Conservation (phyloP, 2,888 invertebrate species). For the Melieria omissa region DNA sequence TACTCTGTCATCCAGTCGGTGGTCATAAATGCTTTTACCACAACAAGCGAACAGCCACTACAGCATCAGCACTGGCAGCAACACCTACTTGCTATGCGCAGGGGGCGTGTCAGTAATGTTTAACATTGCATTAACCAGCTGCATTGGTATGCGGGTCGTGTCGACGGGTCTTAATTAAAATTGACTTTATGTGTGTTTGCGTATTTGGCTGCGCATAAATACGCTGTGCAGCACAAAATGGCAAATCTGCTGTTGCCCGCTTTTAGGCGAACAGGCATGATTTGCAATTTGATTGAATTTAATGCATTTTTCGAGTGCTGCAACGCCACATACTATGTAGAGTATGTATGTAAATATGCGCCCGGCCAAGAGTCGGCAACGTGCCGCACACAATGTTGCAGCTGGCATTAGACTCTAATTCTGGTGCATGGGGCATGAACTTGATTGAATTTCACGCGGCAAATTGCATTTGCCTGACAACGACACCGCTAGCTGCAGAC, state of each 20-base stretch:
- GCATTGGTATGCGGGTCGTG: constrained; percentile 31
- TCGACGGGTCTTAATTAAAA: constrained; percentile 49
- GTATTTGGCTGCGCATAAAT: constrained; percentile 49
- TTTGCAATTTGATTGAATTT: constrained; percentile 27
- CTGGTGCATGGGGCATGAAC: neutral
- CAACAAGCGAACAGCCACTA: neutral
- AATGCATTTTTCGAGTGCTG: neutral
- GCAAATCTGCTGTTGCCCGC: neutral
- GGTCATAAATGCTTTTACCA: neutral
- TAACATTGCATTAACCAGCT: constrained; percentile 51
- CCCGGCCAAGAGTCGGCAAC: no score
- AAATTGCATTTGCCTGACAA: constrained; percentile 24
- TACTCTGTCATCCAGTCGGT: neutral
- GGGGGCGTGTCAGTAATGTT: constrained; percentile 39
- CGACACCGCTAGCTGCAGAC: no score
- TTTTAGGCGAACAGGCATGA: neutral
- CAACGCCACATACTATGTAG: no score
- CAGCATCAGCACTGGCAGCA: constrained; percentile 1
- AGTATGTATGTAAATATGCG: no score
- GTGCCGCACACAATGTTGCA: no score
- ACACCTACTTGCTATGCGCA: constrained; percentile 8
- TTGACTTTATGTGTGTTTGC: constrained; percentile 51
- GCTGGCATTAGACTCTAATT: no score
- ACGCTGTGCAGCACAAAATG: neutral
- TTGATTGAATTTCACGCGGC: constrained; percentile 30